These are phyloP conservation scores for Centroberyx gerrardi DNA, from an alignment of 2,797 vertebrate species.

Conservation along the genomic window DNA sequence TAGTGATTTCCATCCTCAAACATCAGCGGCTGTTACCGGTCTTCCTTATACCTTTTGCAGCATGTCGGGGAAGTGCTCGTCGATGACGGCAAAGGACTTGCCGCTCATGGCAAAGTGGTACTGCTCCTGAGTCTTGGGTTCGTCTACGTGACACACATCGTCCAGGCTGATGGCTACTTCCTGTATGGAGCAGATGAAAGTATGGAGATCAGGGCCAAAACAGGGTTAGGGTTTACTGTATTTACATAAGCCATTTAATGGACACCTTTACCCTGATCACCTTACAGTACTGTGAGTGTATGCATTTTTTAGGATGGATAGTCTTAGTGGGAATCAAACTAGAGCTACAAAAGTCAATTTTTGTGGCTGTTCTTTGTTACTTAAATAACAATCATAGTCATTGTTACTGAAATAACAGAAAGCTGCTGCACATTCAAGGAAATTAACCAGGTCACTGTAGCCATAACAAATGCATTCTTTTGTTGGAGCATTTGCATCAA, in stretches of 20 bases:
- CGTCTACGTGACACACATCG: constrained; percentile 86
- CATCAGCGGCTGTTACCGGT: background rate
- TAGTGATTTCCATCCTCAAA: background rate
- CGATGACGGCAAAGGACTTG: constrained; percentile 95
- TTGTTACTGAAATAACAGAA: too few relatives aligned
- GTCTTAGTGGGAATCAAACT: too few relatives aligned
- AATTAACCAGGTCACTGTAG: too few relatives aligned
- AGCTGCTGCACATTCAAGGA: too few relatives aligned
- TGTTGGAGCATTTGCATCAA: too few relatives aligned
- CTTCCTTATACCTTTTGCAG: constrained; percentile 91
- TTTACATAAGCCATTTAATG: background rate
- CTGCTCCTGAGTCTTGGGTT: constrained; percentile 81
- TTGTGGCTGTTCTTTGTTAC: too few relatives aligned
- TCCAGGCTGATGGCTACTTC: constrained; percentile 91
- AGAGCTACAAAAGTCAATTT: too few relatives aligned
- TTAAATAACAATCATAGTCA: too few relatives aligned
- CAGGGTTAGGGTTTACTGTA: background rate
- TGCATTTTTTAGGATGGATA: too few relatives aligned
- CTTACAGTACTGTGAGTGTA: background rate
- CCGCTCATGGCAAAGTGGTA: constrained; percentile 99
- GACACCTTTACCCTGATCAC: background rate
- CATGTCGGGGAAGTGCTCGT: constrained; percentile 96
- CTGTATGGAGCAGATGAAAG: constrained; percentile 77
- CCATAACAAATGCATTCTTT: too few relatives aligned
- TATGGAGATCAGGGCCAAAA: background rate